Evolutionary conservation across 2,797 vertebrate species (phyloP).

Genomic region (Tenualosa thibaudeaui): DNA sequence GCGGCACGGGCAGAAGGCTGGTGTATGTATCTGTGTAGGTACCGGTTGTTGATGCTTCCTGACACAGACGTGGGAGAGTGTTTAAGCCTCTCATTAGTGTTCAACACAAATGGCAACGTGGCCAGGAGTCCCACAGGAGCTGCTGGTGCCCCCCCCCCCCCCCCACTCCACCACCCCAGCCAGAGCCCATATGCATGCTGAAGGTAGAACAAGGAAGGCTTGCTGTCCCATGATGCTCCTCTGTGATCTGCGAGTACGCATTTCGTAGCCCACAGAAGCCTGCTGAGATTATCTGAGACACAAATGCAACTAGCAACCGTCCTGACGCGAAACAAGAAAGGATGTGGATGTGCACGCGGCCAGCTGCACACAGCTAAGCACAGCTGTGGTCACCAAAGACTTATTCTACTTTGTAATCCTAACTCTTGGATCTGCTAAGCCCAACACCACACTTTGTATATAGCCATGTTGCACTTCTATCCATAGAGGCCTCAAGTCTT

Average conservation of each 20-base stretch:
- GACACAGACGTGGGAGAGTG: conserved; percentile 40
- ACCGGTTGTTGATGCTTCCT: conserved; percentile 21
- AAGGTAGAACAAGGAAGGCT: neutral
- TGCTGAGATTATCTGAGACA: neutral
- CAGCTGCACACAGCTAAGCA: too few species aligned
- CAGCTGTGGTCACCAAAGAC: too few species aligned
- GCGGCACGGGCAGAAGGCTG: neutral
- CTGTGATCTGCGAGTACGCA: neutral
- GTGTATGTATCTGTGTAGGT: neutral
- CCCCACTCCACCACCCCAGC: too few species aligned
- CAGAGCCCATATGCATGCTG: neutral
- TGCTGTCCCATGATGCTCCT: neutral
- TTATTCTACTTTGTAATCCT: too few species aligned
- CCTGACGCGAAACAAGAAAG: neutral
- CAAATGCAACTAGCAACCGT: neutral
- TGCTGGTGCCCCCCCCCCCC: neutral
- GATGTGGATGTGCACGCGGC: neutral
- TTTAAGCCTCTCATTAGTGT: conserved; percentile 50
- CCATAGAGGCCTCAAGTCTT: neutral
- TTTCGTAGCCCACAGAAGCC: neutral
- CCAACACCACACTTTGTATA: neutral
- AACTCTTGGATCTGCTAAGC: too few species aligned
- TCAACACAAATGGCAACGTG: conserved; percentile 48
- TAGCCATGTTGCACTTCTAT: neutral
- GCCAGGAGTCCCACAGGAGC: conserved; percentile 34